These are phyloP conservation scores for Galeopsomyia nigrocyanea DNA, from an alignment of 2,888 invertebrate genomes.

Conservation along the genomic window DNA sequence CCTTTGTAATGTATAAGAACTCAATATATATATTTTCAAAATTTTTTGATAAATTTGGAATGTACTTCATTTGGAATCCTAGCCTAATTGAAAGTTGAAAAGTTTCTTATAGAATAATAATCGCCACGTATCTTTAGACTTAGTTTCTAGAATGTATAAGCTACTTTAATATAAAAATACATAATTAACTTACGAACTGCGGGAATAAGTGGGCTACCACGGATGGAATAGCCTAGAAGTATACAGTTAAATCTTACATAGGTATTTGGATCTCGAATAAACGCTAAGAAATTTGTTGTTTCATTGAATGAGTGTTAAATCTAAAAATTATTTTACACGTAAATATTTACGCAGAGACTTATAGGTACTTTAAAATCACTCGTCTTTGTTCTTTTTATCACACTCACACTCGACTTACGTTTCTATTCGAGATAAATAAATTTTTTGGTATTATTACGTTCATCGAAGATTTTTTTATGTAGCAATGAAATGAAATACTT, in stretches of 20 bases:
- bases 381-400: slow-evolving; percentile 51
- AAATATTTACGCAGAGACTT: slow-evolving; percentile 55
- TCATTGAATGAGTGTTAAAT: slow-evolving; percentile 57
- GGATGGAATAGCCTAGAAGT: slow-evolving; percentile 56
- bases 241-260: slow-evolving; percentile 64
- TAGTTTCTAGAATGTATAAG: slow-evolving; percentile 60
- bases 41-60: slow-evolving; percentile 65
- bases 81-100: slow-evolving; percentile 58
- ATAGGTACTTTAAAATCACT: slow-evolving; percentile 53
- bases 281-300: slow-evolving; percentile 51
- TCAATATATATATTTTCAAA: slow-evolving; percentile 63
- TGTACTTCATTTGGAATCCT: slow-evolving; percentile 61
- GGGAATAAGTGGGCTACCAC: slow-evolving; percentile 65
- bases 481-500: slow-evolving; percentile 59
- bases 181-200: slow-evolving; percentile 69
- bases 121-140: slow-evolving; percentile 53
- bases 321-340: slow-evolving; percentile 64
- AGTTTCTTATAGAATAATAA: slow-evolving; percentile 44
- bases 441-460: slow-evolving; percentile 53
- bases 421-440: slow-evolving; percentile 53
- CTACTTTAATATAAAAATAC: slow-evolving; percentile 70
- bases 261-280: slow-evolving; percentile 55
- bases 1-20: slow-evolving; percentile 62
- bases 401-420: slow-evolving; percentile 50
- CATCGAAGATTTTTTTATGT: slow-evolving; percentile 37